A percentile compares a stretch with the other conserved stretches of the same genome.
These are phyloP conservation scores for Suillia variegata DNA, from an alignment of 2,888 invertebrate genomes.

Conservation along the genomic window DNA sequence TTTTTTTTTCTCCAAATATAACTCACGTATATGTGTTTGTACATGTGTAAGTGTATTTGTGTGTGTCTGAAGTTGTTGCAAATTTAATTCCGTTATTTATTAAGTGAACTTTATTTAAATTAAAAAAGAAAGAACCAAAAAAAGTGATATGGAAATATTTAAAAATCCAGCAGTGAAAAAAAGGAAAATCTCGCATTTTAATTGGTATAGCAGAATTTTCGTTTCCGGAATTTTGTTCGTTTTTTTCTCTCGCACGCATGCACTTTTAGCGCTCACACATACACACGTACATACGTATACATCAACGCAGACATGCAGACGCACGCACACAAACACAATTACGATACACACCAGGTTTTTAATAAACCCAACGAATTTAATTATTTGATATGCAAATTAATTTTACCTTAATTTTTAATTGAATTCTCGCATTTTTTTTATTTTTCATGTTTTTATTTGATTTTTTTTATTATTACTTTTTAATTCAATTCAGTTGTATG, in stretches of 20 bases:
- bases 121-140: no score
- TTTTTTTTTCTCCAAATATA: no score
- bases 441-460: no score
- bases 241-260: no score
- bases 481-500: no score
- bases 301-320: constrained; percentile 19
- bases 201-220: not conserved
- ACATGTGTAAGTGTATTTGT: constrained; percentile 12
- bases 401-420: constrained; percentile 56
- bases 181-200: not conserved
- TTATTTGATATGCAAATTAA: constrained; percentile 54
- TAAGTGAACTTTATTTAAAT: no score
- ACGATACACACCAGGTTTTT: constrained; percentile 46
- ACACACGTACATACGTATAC: constrained; percentile 1
- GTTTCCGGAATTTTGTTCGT: no score
- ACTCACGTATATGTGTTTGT: constrained; percentile 29
- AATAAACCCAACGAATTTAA: constrained; percentile 53
- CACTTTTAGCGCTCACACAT: no score
- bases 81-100: not conserved
- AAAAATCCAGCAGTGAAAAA: not conserved
- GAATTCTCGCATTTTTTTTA: constrained; percentile 31
- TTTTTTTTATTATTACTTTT: no score
- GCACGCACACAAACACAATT: constrained; percentile 27
- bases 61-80: constrained; percentile 6
- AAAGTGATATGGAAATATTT: no score